Base-by-base conservation (phyloP, 2,113 vertebrate genomes). In the Pungitius pungitius region DNA sequence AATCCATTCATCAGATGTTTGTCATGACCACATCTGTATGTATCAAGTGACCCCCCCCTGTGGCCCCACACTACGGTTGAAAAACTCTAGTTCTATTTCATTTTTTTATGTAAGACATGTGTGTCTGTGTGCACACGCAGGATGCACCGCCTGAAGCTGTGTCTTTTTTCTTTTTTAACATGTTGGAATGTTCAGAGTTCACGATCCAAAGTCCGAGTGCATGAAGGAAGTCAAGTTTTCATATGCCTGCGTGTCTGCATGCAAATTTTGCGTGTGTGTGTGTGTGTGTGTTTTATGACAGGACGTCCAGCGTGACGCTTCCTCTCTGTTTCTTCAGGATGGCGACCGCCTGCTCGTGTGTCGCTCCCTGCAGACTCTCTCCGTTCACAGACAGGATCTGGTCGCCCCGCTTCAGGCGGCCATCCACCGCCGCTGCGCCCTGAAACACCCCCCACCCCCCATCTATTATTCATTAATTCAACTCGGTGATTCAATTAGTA, bases 331-430 rank as follows among this genome's bases (percentile, higher is more conserved):
- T 94, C 88, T 98, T 98, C 61, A 98, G 91, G 61, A 99, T 90
- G 61, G 93, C 90, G n/a, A 99, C 96, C 0, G 97, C 97, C 89
- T 96, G 95, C 73, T 99, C 96, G 4, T 97, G 96, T 0, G 95
- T 97, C 1, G 92, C 95, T 3, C 95, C 96, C 73, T 97, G 96
- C 84, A 98, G 89, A 49, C 92, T 94, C 76, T 98, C 94, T 10
- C 96, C 94, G 10, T 98, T 98, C 63, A 99, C 97, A 0, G 95
- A 89, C 81, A 98, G 77, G 66, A 99, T 95, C 91, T 98, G 98
- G 65, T 99, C 97, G 0, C 97, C 96, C 0, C 97, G 95, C 66
- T 95, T 98, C 88, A 99, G 87, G 64, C 90, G 91, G 6, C 96
- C 95, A 0, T 98, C 96, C 5, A 93, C 94, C 0, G 96, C 95